A percentile compares a stretch with the other conserved stretches of the same genome.
Conservation (phyloP, 1,140 invertebrate genomes). For the Macrotrachela quadricornifera region DNA sequence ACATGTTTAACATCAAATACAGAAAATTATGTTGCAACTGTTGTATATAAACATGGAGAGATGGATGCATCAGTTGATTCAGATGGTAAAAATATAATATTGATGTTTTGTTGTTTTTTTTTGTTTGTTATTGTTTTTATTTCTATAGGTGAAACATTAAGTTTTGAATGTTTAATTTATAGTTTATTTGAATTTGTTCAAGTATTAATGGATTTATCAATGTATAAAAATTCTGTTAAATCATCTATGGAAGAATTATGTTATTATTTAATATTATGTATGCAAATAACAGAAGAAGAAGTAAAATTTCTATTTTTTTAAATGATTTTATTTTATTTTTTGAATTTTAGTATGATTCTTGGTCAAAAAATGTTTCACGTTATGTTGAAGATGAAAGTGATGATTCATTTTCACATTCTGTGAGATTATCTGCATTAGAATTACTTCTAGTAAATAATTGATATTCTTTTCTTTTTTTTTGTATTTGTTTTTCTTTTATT, state of each 20-base stretch:
- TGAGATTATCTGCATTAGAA: slow-evolving; percentile 52
- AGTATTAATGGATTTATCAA: slow-evolving; percentile 40
- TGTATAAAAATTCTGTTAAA: slow-evolving; percentile 41
- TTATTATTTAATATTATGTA: slow-evolving; percentile 50
- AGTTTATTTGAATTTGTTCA: slow-evolving; percentile 53
- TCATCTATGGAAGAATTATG: slow-evolving; percentile 46
- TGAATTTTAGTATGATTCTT: slow-evolving; percentile 35
- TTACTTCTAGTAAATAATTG: slow-evolving; percentile 36
- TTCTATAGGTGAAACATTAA: slow-evolving; percentile 42
- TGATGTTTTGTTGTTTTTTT: slow-evolving; percentile 10
- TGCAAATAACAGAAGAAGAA: slow-evolving; percentile 56
- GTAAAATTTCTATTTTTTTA: slow-evolving; percentile 15
- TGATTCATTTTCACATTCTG: slow-evolving; percentile 43
- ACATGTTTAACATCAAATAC: slow-evolving; percentile 45
- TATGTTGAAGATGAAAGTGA: slow-evolving; percentile 59
- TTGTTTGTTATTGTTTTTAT: slow-evolving; percentile 9
- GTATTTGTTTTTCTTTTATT: slow-evolving; percentile 1
- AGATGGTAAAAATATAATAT: slow-evolving; percentile 30
- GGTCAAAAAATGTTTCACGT: slow-evolving; percentile 46
- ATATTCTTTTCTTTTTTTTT: background rate
- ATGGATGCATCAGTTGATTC: slow-evolving; percentile 34
- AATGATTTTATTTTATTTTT: too few species aligned
- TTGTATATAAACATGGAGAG: slow-evolving; percentile 36
- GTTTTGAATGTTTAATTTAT: slow-evolving; percentile 51
- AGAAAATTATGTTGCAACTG: slow-evolving; percentile 32